These are phyloP conservation scores for Crenichthys baileyi DNA, from an alignment of 2,797 vertebrate species.

Conservation along the genomic window DNA sequence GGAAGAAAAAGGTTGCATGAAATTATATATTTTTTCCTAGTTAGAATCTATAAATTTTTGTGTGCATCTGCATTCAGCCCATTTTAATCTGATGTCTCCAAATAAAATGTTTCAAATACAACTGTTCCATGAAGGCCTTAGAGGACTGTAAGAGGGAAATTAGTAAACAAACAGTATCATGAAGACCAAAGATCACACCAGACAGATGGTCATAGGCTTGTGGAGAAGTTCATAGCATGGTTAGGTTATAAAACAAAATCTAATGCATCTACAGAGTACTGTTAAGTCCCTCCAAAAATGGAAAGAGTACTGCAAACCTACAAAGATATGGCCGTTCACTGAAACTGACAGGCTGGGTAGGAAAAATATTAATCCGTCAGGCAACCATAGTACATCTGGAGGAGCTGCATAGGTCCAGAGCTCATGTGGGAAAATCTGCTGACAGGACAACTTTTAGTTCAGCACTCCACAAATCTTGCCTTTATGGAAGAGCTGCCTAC, in stretches of 20 bases:
- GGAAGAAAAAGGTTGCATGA: no score
- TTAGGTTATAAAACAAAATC: not conserved
- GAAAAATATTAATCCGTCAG: no score
- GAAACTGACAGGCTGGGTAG: not conserved
- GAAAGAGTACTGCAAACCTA: not conserved
- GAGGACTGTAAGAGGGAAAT: not conserved
- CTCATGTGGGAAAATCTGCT: not conserved
- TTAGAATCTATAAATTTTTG: no score
- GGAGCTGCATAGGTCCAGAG: not conserved
- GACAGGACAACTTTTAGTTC: not conserved
- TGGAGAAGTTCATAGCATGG: not conserved
- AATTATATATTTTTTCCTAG: no score
- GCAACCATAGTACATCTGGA: not conserved
- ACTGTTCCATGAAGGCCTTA: not conserved
- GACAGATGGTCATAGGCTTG: not conserved
- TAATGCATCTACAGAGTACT: not conserved
- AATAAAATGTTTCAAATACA: not conserved
- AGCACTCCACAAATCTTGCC: no score
- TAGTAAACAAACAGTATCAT: no score
- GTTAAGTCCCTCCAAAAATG: not conserved
- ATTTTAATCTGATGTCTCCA: not conserved
- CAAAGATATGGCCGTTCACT: not conserved
- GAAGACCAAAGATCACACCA: not conserved
- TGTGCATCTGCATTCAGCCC: not conserved
- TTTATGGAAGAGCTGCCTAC: no score